Base-by-base conservation (phyloP, 1,140 invertebrate genomes). In the Eciton burchellii region DNA sequence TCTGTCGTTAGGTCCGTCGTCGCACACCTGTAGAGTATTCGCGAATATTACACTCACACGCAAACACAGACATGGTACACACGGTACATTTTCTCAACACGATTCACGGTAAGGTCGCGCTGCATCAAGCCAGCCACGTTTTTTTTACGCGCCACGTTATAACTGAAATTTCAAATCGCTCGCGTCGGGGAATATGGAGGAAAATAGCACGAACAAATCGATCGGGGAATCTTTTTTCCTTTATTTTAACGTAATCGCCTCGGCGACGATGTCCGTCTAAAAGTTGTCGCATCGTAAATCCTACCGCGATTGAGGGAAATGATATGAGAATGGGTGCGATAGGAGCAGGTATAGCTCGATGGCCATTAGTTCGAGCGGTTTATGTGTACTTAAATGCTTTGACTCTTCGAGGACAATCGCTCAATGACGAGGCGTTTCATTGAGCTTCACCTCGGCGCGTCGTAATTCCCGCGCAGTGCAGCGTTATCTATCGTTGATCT, bases 321-420 rank as follows among this genome's bases (percentile, higher is more conserved):
- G 21, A 26, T 56, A n/a, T 54, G n/a, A 35, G 35, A 35, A 52
- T 59, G 59, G 21, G 62, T 29, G 11, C 19, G 47, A 43, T 29
- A 49, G 24, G 2, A 35, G 11, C 56, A 57, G 52, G 41, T 70
- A 35, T 52, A 56, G 16, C 74, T 49, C 54, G n/a, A 26, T 57
- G 72, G 63, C 54, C 45, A 70, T 84, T 84, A 79, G 62, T 81
- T 85, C 79, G 84, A 84, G 12, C 70, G 71, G 71, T 79, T 82
- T 86, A 73, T 79, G 41, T 65, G 73, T 59, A 82, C 83, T 82
- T 86, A 85, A 74, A 85, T 52, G 83, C 72, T 81, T 84, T 70
- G 82, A 71, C 72, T 85, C 72, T 60, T 45, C 82, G 83, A 62
- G 74, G 66, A 41, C 47, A 57, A 63, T 68, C 54, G 54, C 16